Base-by-base conservation (phyloP, 2,797 vertebrate species). In the Notolabrus celidotus region DNA sequence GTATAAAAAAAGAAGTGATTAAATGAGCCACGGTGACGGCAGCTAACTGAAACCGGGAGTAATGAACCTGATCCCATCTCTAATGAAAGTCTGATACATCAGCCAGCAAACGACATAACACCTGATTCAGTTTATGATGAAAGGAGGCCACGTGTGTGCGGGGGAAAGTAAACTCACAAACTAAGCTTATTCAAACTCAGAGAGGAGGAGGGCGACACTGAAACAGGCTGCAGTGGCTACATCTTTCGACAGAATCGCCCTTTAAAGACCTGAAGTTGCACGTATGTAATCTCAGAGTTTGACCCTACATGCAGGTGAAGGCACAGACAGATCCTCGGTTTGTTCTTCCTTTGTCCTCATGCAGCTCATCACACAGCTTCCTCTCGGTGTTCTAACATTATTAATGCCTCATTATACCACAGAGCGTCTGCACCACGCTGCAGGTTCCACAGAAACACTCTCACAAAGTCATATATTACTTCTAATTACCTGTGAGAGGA, bases 51-150 rank as follows among this genome's bases (percentile, higher is more conserved):
- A 68, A 68, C n/a, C 25, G 20, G 42, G 46, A 54, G 58, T 74
- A 82, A 79, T 75, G 67, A 65, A 52, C 53, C 34, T 12, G 50
- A 65, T 56, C 46, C 25, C n/a, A 33, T 52, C 64, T 56, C 47
- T 38, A 71, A 67, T 67, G 71, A 45, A 57, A 41, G 25, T 60
- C 59, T 77, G 42, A 73, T 66, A 49, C 19, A 53, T 57, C 55
- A 16, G 20, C 27, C 7, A 3, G 34, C 25, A 50, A 49, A n/a
- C 54, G 23, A 11, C 19, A 67, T 47, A 39, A 39, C 23, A 58
- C 19, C 20, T 56, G 14, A 41, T 41, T 57, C 17, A 19, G 16
- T 56, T 50, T 14, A 42, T 53, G 41, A 41, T 20, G 25, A 27
- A 47, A 25, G 14, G 20, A 56, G 20, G 42, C 15, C 45, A 14